Percentiles rank a stretch among this genome's conserved stretches.
phyloP scores from a whole-genome alignment of 2,113 vertebrate species.

The Terrapene triunguis region DNA sequence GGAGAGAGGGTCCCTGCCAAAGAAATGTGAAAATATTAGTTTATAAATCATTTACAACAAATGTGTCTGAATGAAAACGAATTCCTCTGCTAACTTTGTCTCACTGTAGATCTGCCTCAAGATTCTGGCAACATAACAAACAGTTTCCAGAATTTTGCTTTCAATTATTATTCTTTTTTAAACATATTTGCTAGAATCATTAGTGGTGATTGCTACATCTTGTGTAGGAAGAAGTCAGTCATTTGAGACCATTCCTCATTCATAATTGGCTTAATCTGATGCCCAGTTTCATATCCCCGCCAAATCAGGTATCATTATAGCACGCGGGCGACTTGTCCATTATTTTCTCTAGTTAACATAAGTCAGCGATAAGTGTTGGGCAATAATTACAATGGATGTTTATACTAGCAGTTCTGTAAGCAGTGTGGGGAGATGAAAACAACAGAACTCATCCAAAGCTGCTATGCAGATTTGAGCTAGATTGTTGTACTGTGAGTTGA shows the following conservation, averaged over 20 bases:
- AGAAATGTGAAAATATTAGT: slow-evolving; percentile 5
- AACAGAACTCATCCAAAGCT: not conserved
- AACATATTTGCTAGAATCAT: slow-evolving; percentile 50
- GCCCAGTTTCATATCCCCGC: not conserved
- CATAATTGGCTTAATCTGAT: not conserved
- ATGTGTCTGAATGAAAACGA: slow-evolving; percentile 57
- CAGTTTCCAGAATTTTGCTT: slow-evolving; percentile 45
- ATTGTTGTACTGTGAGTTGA: not conserved
- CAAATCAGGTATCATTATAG: not conserved
- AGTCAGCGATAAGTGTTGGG: not conserved
- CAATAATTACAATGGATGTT: not conserved
- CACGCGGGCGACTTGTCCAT: not conserved
- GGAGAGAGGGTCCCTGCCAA: not conserved
- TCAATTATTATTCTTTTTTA: slow-evolving; percentile 26
- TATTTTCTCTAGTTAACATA: not conserved
- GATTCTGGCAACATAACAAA: slow-evolving; percentile 48
- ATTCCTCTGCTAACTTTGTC: slow-evolving; percentile 41
- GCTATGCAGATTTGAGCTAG: not conserved
- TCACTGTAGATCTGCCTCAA: slow-evolving; percentile 43
- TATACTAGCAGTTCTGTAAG: not conserved
- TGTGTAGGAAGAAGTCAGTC: not conserved
- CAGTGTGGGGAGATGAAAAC: not conserved
- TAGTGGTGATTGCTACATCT: not conserved
- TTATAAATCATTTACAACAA: slow-evolving; percentile 45
- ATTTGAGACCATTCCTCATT: not conserved